A percentile compares a stretch with the other conserved stretches of the same genome.
Evolutionary conservation across 1,140 invertebrate species (phyloP).

Genomic region (Periplaneta americana): DNA sequence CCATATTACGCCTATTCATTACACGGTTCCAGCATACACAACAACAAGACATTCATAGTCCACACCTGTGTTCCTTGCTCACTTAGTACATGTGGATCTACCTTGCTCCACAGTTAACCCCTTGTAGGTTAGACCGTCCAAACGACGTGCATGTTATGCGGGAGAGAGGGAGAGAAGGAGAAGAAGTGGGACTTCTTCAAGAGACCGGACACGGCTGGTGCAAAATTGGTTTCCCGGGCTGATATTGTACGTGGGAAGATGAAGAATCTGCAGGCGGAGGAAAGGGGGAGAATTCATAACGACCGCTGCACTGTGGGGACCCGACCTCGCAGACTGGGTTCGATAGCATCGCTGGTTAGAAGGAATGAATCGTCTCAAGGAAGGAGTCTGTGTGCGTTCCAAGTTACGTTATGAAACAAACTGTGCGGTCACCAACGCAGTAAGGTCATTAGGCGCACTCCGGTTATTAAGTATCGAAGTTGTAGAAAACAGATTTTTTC

Average conservation of each 20-base stretch:
- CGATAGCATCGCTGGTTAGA: too few species aligned
- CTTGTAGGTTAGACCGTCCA: not conserved
- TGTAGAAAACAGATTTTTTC: too few species aligned
- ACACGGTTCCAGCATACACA: not conserved
- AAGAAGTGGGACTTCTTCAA: not conserved
- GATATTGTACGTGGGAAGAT: not conserved
- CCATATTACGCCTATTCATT: not conserved
- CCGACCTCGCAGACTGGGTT: too few species aligned
- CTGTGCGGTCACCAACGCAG: too few species aligned
- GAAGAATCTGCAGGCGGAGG: not conserved
- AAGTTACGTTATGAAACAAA: too few species aligned
- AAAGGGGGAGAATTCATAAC: too few species aligned
- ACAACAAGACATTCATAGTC: not conserved
- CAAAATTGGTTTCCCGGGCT: not conserved
- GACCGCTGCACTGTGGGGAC: too few species aligned
- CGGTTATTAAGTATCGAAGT: too few species aligned
- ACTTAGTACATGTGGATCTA: not conserved
- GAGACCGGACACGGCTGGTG: not conserved
- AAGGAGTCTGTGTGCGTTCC: too few species aligned
- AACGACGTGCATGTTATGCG: not conserved
- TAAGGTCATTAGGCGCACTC: too few species aligned
- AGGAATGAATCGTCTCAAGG: too few species aligned
- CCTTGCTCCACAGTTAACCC: not conserved
- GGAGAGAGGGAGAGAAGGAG: not conserved
- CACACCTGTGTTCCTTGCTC: not conserved